Base-by-base conservation (phyloP, 1,140 invertebrate species). In the Pogonomyrmex barbatus region DNA sequence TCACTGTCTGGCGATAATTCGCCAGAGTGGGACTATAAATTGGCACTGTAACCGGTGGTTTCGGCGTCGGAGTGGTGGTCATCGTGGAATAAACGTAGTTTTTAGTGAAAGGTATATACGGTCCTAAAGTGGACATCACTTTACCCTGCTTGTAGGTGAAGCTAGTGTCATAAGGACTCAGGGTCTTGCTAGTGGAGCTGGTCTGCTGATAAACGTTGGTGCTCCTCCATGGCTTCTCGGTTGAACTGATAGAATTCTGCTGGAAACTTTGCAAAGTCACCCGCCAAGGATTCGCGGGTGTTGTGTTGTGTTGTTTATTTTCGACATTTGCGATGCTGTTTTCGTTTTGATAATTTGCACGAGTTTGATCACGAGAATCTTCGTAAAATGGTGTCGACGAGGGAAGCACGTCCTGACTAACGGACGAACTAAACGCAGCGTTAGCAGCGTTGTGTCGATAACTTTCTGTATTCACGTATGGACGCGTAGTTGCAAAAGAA, bases 91-190 rank as follows among this genome's bases (percentile, higher is more conserved):
- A 93, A 8, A 88, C 92, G 68, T 95, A 95, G 71, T 94, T 95
- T 45, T 92, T 95, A 0, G 94, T 95, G 60, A 95, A 95, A 1
- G 94, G 94, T 10, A 95, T 73, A 42, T 95, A 95, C 0, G 94
- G 94, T 8, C 93, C 90, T 8, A 93, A 56, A 0, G 94, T 95
- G 4, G 94, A 94, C 76, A 92, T 89, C 0, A 92, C 86, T 70
- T 93, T 94, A 4, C 92, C 93, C 9, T 93, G 92, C n/a, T 93
- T 90, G 83, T 94, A 93, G 0, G 92, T 94, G 9, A 93, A 89
- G 71, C 92, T 93, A 0, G 87, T 92, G 10, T 94, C 93, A n/a
- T 94, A 94, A 4, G 93, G 92, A 36, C 88, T 92, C 4, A 89
- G 39, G 1, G 92, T 93, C 45, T 93, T 93, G 6, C 87, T 88